A percentile compares a stretch with the other conserved stretches of the same genome.
Conservation (phyloP, 23 tunicate genomes). For the Botrylloides violaceus region DNA sequence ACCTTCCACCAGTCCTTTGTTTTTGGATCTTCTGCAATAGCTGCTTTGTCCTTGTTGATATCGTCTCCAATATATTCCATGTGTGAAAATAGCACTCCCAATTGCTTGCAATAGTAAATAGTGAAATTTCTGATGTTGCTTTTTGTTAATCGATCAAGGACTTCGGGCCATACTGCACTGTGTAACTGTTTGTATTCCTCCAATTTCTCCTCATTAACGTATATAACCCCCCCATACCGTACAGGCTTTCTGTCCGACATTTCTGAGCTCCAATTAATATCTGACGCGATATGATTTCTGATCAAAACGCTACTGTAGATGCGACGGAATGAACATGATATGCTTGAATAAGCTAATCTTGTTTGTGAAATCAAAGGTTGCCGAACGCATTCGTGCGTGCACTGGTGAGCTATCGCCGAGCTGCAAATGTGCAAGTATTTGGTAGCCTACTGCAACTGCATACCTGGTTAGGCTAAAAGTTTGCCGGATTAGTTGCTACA, state of each 20-base stretch:
- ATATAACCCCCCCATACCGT: constrained; percentile 62
- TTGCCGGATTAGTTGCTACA: too few species aligned
- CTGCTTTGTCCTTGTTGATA: constrained; percentile 50
- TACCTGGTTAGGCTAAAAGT: too few species aligned
- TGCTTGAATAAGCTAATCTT: too few species aligned
- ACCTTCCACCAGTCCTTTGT: constrained; percentile 95
- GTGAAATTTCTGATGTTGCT: constrained; percentile 89
- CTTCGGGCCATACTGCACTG: constrained; percentile 73
- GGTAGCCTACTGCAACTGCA: too few species aligned
- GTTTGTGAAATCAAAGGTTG: too few species aligned
- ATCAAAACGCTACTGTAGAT: too few species aligned
- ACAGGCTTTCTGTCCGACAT: constrained; percentile 39
- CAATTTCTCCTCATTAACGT: constrained; percentile 41
- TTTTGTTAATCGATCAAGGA: constrained; percentile 36
- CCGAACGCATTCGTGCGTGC: too few species aligned
- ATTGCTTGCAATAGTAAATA: constrained; percentile 73
- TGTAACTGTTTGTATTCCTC: constrained; percentile 81
- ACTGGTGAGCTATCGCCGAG: too few species aligned
- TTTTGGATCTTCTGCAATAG: constrained; percentile 50
- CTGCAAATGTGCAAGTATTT: too few species aligned
- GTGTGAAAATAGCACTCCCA: constrained; percentile 75
- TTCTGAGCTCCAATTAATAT: too few species aligned
- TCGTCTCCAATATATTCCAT: constrained; percentile 80
- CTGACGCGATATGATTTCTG: too few species aligned
- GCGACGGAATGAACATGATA: too few species aligned